Conservation (phyloP, 2,113 vertebrate genomes). For the Cyanoramphus novaezelandiae region DNA sequence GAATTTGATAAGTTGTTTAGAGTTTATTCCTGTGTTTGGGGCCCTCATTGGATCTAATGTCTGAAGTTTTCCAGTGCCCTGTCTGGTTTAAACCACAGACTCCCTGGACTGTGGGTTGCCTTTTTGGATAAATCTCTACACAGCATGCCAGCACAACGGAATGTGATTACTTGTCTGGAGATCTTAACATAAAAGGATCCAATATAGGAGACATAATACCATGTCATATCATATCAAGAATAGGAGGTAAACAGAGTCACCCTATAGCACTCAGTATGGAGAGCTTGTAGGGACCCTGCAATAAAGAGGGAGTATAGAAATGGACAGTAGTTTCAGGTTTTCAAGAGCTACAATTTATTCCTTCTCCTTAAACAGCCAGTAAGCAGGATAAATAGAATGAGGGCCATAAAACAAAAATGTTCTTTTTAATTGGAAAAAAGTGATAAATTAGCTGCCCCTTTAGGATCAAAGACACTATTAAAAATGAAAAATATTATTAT, state of each 20-base stretch:
- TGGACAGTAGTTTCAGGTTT: background rate
- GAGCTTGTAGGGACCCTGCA: background rate
- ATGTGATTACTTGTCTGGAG: background rate
- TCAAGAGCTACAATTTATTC: background rate
- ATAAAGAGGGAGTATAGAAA: background rate
- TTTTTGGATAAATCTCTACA: background rate
- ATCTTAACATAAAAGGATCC: background rate
- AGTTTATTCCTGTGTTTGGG: background rate
- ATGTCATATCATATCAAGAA: background rate
- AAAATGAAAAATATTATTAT: conserved; percentile 33
- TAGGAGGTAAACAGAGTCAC: background rate
- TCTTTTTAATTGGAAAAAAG: conserved; percentile 6
- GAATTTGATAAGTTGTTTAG: background rate
- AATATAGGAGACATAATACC: background rate
- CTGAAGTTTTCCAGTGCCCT: background rate
- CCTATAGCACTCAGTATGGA: background rate
- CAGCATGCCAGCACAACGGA: background rate
- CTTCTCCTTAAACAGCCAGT: background rate
- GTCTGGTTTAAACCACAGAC: background rate
- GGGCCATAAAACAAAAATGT: background rate
- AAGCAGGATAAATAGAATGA: background rate
- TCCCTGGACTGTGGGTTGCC: background rate
- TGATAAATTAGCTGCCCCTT: background rate
- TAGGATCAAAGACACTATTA: background rate
- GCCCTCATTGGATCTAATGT: background rate